A percentile compares a stretch with the other conserved stretches of the same genome.
These are phyloP conservation scores for Meteorus sp. DNA, from an alignment of 1,140 invertebrate genomes.

Conservation along the genomic window DNA sequence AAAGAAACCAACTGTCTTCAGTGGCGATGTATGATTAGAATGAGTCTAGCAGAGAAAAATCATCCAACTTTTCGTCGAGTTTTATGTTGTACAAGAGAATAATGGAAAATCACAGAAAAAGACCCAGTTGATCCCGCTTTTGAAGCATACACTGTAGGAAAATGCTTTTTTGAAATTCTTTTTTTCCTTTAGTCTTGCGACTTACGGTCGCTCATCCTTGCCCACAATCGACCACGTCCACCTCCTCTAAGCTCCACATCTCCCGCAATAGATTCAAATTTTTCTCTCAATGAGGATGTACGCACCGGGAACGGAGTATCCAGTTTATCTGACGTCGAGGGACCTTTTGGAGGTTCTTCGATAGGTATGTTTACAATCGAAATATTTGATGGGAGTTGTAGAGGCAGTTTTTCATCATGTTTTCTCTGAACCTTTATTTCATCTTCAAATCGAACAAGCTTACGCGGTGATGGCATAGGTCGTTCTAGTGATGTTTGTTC, in stretches of 20 bases:
- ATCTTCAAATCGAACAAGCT: neutral
- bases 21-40: slow-evolving; percentile 8
- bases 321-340: neutral
- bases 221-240: slow-evolving; percentile 19
- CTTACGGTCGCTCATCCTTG: slow-evolving; percentile 39
- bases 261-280: slow-evolving; percentile 43
- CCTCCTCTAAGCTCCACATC: slow-evolving; percentile 36
- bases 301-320: slow-evolving; percentile 23
- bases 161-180: too few relatives aligned
- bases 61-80: neutral
- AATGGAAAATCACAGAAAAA: slow-evolving; percentile 5
- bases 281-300: slow-evolving; percentile 42
- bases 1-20: too few relatives aligned
- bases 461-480: neutral
- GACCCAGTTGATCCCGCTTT: slow-evolving; percentile 4
- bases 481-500: neutral
- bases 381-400: neutral
- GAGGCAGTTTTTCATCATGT: neutral
- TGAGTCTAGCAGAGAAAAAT: neutral
- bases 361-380: neutral
- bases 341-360: neutral
- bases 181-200: slow-evolving; percentile 28
- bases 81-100: neutral
- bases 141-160: neutral
- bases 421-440: neutral